Base-by-base conservation (phyloP, 2,888 invertebrate genomes). In the Eupithecia inturbata region DNA sequence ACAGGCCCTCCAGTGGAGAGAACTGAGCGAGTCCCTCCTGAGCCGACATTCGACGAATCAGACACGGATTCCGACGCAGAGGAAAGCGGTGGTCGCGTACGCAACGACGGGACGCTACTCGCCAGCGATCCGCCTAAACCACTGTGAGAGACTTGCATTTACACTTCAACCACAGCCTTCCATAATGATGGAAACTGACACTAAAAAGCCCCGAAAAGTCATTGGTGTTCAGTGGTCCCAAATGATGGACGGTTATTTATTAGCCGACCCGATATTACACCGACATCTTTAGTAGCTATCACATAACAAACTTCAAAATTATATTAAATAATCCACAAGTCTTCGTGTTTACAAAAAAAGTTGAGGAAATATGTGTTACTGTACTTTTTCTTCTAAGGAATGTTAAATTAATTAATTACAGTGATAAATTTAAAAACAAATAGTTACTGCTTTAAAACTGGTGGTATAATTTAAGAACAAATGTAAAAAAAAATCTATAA, bases 101-200 rank as follows among this genome's bases (percentile, higher is more conserved):
- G 98, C 81, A 98, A 98, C 85, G 99, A 99, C 92, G 99, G 99
- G 78, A 99, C 99, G 3, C 95, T 99, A 72, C 95, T 99, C 71
- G 99, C 99, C 78, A 99, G 99, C 85, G 99, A 99, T 95, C 99
- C 99, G 72, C 98, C 99, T 31, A 98, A 99, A 91, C 99, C 99
- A 84, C 97, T 99, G 98, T 98, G 95, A 97, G 97, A 96, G 36
- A 64, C n/a, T 28, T 62, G 31, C 31, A 19, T 62, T 9, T 10
- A 28, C 49, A 49, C 6, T 45, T 19, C 45, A 26, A 1, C 28
- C 2, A 19, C 19, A 53, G 10, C 22, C 22, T n/a, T 22, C 2
- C 22, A 12, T 53, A 22, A 5, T 57, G 12, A 26, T 26, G 22
- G 5, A 57, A 53, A 26, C 22, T 57, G 5, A 26, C 53, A 22